Conservation (phyloP, 2,797 vertebrate genomes). For the Artibeus lituratus region DNA sequence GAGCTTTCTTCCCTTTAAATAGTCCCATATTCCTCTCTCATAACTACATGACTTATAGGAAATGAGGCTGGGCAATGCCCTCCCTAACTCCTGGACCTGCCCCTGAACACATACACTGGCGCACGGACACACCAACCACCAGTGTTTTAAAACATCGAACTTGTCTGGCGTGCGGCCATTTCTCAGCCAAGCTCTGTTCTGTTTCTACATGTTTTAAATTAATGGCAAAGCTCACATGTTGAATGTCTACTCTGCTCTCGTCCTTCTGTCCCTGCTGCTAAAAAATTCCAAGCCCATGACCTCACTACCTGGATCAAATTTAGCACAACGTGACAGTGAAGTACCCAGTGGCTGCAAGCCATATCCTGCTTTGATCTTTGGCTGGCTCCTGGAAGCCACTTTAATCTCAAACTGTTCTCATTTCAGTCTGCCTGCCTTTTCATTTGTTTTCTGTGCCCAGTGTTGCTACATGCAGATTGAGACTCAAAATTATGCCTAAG, state of each 20-base stretch:
- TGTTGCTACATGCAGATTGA: not conserved
- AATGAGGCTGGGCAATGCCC: not conserved
- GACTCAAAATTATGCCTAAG: not conserved
- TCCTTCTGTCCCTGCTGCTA: not conserved
- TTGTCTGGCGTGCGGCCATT: not conserved
- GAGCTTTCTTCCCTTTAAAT: not conserved
- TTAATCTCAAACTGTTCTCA: not conserved
- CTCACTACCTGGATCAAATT: not conserved
- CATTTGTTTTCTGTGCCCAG: not conserved
- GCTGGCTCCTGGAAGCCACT: not conserved
- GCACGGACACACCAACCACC: not conserved
- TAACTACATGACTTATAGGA: not conserved
- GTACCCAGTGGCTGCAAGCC: not conserved
- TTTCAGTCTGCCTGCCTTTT: not conserved
- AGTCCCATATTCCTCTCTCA: not conserved
- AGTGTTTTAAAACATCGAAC: not conserved
- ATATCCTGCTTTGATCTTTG: not conserved
- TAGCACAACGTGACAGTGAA: not conserved
- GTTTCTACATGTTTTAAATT: not conserved
- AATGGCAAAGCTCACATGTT: not conserved
- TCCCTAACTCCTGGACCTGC: not conserved
- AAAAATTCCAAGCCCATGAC: not conserved
- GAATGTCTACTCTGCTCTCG: not conserved
- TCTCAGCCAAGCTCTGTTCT: not conserved
- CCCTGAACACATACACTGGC: not conserved